These are phyloP conservation scores for Axinella damicornis DNA, from an alignment of 37 sponge, comb jelly and placozoan species.

Conservation along the genomic window DNA sequence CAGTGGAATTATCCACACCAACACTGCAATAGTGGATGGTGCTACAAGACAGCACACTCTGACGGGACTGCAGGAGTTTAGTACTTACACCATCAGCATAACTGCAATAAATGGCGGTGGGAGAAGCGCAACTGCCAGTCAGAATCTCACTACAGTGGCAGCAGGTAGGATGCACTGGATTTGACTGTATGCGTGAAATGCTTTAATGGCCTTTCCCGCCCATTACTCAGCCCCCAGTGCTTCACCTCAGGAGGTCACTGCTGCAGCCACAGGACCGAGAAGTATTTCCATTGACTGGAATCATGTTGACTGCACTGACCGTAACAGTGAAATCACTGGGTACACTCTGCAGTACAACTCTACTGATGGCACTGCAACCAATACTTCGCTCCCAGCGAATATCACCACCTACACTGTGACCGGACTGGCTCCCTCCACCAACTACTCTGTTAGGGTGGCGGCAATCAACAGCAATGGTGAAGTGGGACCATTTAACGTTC, in stretches of 20 bases:
- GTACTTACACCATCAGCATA: too few species aligned
- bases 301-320: conserved; percentile 22
- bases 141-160: too few species aligned
- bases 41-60: too few species aligned
- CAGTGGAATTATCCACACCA: too few species aligned
- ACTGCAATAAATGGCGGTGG: too few species aligned
- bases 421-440: conserved; percentile 1
- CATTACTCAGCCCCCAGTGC: conserved; percentile 26
- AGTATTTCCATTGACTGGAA: conserved; percentile 33
- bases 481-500: conserved; percentile 6
- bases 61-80: too few species aligned
- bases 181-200: too few species aligned
- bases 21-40: too few species aligned
- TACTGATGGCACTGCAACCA: background rate
- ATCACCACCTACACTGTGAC: conserved; percentile 1
- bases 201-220: too few species aligned
- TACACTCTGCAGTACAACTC: conserved; percentile 35
- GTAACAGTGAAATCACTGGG: conserved; percentile 35
- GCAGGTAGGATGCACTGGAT: too few species aligned
- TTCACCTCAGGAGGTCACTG: background rate
- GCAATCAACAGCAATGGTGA: conserved; percentile 18
- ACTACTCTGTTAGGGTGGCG: conserved; percentile 41
- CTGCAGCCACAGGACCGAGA: background rate
- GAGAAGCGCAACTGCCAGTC: too few species aligned
- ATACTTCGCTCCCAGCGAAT: background rate